Percentiles rank a stretch among this genome's conserved stretches.
Conservation (phyloP, 2,888 invertebrate species). For the Cataglyphis rosenhaueri region DNA sequence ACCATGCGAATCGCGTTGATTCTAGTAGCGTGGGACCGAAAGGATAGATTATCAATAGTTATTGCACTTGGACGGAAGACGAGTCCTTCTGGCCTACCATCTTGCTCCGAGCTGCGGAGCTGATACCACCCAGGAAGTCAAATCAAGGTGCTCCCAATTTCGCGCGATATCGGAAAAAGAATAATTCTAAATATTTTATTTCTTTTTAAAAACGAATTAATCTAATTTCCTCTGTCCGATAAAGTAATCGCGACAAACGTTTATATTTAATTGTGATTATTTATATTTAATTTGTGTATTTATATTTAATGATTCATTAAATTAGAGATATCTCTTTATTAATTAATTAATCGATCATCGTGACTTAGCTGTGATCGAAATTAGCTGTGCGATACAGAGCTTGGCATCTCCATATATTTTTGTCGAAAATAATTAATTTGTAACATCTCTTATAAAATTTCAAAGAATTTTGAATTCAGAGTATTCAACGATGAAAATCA, state of each 20-base stretch:
- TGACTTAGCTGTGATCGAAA: neutral
- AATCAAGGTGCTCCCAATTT: constrained; percentile 18
- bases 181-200: neutral
- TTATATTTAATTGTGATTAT: neutral
- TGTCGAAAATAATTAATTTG: neutral
- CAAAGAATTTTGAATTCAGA: neutral
- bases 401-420: neutral
- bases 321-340: neutral
- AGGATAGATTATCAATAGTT: constrained; percentile 55
- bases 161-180: neutral
- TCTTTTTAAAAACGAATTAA: neutral
- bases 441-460: neutral
- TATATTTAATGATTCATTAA: neutral
- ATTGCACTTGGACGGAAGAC: constrained; percentile 74
- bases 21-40: constrained; percentile 46
- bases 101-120: constrained; percentile 34
- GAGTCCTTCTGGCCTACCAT: constrained; percentile 66
- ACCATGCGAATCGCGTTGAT: neutral
- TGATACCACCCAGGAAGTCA: constrained; percentile 43
- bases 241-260: neutral
- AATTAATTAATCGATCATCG: neutral
- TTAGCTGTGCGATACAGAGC: neutral
- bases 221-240: neutral
- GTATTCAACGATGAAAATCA: neutral
- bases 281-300: no score